A percentile compares a stretch with the other conserved stretches of the same genome.
Evolutionary conservation across 2,113 vertebrate species (phyloP).

Genomic region (Corythaeola cristata): DNA sequence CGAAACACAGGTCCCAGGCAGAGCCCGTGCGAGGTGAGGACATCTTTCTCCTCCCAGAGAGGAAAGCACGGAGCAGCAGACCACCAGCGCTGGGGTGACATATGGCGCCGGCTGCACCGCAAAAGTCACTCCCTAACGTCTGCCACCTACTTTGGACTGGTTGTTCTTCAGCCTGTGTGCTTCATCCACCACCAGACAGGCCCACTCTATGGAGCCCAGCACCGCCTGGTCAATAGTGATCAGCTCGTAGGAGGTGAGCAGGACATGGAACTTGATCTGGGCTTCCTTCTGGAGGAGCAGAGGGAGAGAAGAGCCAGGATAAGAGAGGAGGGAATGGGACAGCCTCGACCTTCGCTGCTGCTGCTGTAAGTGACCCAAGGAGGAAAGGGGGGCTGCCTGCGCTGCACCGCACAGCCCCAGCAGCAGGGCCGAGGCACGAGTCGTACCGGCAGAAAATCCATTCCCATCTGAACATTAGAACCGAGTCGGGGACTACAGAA

Average conservation of each 20-base stretch:
- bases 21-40: not conserved
- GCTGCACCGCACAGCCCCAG: not conserved
- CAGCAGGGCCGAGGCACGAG: not conserved
- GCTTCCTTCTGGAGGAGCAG: conserved; percentile 86
- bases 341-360: not conserved
- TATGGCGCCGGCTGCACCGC: not conserved
- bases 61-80: not conserved
- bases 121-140: not conserved
- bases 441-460: not conserved
- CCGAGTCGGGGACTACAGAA: not conserved
- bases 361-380: not conserved
- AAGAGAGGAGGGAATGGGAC: not conserved
- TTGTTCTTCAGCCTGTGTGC: conserved; percentile 98
- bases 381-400: not conserved
- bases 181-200: conserved; percentile 96
- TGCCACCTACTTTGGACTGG: conserved; percentile 90
- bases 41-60: not conserved
- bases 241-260: conserved; percentile 96
- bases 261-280: conserved; percentile 95
- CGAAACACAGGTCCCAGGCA: fast-evolving
- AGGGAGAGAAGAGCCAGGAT: not conserved
- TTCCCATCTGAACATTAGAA: fast-evolving
- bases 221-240: conserved; percentile 98
- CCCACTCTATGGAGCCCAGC: conserved; percentile 95
- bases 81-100: fast-evolving